Evolutionary conservation across 2,888 invertebrate species (phyloP), one percentile per base, ranked within the genome.

Genomic region (Neelides folsomi): DNA sequence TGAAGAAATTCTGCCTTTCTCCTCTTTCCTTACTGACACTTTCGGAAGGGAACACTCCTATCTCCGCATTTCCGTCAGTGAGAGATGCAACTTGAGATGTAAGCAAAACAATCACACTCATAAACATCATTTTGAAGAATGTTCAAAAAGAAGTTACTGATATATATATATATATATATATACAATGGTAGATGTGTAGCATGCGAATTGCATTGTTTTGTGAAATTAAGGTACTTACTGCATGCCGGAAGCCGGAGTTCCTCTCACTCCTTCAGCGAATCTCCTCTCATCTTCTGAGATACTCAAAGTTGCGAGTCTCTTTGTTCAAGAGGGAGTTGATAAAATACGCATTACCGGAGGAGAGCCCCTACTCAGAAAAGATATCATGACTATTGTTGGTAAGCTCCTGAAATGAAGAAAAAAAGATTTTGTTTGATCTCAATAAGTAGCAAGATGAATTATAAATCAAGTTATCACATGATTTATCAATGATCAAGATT

Each of bases 301-400:
- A 56, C 69, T 85, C 53, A 75, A 78, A 48, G 70, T 95, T 56
- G 83, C 86, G 10, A 75, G 77, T 60, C 74, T 93, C 57, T 94
- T 99, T 75, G 88, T 89, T 5, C 74, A 78, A 54, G 80, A 87
- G 70, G 97, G 97, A 45, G 83, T 98, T 4, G 78, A 77, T 61
- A 98, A 98, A 76, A 82, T 98, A 67, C 77, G 97, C 27, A 76
- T 98, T 54, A 98, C 97, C 1, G 97, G 98, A 53, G 98, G 98
- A 35, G 97, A 98, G 72, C 97, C 97, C 16, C 86, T 94, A 20
- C 79, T 98, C 49, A 77, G 94, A 35, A 77, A 79, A 62, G 97
- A 98, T 73, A 76, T 97, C 51, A 76, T 82, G 2, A 79, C 86
- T 54, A 83, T 97, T 62, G 77, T 93, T 63, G 76, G 86, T 85